A percentile compares a stretch with the other conserved stretches of the same genome.
phyloP scores from a whole-genome alignment of 2,113 vertebrate species.

The Hypocryptadius cinnamomeus region DNA sequence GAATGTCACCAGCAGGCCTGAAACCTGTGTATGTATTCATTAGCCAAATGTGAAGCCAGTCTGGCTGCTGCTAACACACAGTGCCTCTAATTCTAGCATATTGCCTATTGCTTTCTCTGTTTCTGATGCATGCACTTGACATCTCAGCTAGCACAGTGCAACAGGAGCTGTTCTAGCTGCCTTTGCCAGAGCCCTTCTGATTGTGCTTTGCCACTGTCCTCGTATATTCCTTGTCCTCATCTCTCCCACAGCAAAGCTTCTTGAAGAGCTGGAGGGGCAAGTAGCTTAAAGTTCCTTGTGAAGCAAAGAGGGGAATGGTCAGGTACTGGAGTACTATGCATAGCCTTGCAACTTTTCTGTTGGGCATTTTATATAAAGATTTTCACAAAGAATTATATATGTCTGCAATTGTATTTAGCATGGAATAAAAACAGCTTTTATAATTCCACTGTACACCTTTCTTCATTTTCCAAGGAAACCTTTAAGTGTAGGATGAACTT shows the following conservation, averaged over 20 bases:
- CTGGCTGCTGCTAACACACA: background rate
- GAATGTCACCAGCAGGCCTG: constrained; percentile 23
- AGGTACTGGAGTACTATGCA: background rate
- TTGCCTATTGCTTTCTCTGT: background rate
- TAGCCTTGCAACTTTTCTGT: background rate
- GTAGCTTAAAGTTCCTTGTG: background rate
- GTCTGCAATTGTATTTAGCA: background rate
- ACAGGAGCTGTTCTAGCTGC: background rate
- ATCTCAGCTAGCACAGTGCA: background rate
- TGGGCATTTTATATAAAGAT: background rate
- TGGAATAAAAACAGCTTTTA: background rate
- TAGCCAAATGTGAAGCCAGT: background rate
- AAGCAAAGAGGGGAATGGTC: background rate
- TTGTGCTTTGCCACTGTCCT: background rate
- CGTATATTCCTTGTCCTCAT: background rate
- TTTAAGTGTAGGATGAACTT: background rate
- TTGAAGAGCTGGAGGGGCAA: background rate
- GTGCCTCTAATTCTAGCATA: background rate
- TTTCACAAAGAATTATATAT: background rate
- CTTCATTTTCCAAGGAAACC: background rate
- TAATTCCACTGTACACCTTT: background rate
- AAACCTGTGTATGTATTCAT: background rate
- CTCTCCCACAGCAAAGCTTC: background rate
- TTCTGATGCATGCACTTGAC: background rate
- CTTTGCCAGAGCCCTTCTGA: background rate